Evolutionary conservation across 2,888 invertebrate genomes (phyloP).

Genomic region (Microdon myrmicae): DNA sequence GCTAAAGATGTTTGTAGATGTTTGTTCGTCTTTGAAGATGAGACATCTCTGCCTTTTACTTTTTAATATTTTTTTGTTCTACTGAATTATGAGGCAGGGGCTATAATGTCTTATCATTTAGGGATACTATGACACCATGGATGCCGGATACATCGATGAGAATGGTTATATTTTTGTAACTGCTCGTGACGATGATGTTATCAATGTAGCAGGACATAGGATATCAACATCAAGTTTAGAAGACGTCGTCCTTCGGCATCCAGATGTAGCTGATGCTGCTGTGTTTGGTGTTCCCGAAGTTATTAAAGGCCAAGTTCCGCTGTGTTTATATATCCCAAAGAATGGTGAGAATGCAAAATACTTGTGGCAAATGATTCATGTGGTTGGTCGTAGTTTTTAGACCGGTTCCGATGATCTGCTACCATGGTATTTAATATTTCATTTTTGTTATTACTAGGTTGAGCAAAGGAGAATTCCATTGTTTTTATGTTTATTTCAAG

Average conservation of each 20-base stretch:
- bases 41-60: constrained; percentile 5
- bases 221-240: constrained; percentile 90
- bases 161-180: constrained; percentile 89
- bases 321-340: constrained; percentile 85
- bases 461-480: too few relatives aligned
- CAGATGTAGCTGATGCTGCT: constrained; percentile 85
- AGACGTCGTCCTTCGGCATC: constrained; percentile 88
- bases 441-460: too few relatives aligned
- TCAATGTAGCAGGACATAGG: constrained; percentile 94
- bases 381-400: too few relatives aligned
- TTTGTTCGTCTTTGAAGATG: not conserved
- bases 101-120: constrained; percentile 37
- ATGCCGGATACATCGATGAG: constrained; percentile 87
- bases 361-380: not conserved
- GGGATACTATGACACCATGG: constrained; percentile 86
- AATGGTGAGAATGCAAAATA: constrained; percentile 57
- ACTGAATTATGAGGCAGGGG: too few relatives aligned
- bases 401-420: too few relatives aligned
- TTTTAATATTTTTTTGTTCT: constrained; percentile 2
- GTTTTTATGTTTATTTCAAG: too few relatives aligned
- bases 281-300: constrained; percentile 91
- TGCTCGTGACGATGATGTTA: constrained; percentile 90
- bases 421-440: too few relatives aligned
- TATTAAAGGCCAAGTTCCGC: constrained; percentile 90
- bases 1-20: not conserved